Conservation (phyloP, 53 echinoderm and acorn worm genomes). For the Crossaster papposus region DNA sequence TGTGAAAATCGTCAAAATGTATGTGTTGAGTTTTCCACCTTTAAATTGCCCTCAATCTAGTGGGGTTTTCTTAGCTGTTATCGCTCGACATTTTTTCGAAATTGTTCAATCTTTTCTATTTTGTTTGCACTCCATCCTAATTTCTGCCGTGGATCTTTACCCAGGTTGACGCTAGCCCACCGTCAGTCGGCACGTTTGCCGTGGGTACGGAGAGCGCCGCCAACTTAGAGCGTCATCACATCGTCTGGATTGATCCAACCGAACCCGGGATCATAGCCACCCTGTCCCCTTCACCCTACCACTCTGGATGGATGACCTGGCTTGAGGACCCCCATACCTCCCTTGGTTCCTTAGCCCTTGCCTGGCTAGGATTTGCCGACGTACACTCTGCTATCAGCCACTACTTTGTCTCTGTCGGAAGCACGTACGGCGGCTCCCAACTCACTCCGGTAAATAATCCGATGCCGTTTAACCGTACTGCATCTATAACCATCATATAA, state of each 20-base stretch:
- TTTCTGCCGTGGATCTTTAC: too few relatives aligned
- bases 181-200: slow-evolving; percentile 53
- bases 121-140: too few relatives aligned
- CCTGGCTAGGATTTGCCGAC: slow-evolving; percentile 50
- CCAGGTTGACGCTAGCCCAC: slow-evolving; percentile 54
- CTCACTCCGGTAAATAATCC: slow-evolving; percentile 62
- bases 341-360: slow-evolving; percentile 40
- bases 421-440: slow-evolving; percentile 37
- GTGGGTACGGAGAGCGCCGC: slow-evolving; percentile 63
- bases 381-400: slow-evolving; percentile 62
- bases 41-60: too few relatives aligned
- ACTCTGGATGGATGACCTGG: slow-evolving; percentile 63
- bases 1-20: too few relatives aligned
- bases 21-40: too few relatives aligned
- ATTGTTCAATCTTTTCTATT: too few relatives aligned
- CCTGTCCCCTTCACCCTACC: background rate
- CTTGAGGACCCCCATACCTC: slow-evolving; percentile 2
- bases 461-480: too few relatives aligned
- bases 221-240: slow-evolving; percentile 37
- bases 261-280: too few relatives aligned
- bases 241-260: background rate
- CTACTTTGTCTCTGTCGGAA: slow-evolving; percentile 58
- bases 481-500: background rate
- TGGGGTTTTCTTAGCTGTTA: too few relatives aligned
- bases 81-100: too few relatives aligned